Base-by-base conservation (phyloP, 1,140 invertebrate species). In the Sycophila sp. region DNA sequence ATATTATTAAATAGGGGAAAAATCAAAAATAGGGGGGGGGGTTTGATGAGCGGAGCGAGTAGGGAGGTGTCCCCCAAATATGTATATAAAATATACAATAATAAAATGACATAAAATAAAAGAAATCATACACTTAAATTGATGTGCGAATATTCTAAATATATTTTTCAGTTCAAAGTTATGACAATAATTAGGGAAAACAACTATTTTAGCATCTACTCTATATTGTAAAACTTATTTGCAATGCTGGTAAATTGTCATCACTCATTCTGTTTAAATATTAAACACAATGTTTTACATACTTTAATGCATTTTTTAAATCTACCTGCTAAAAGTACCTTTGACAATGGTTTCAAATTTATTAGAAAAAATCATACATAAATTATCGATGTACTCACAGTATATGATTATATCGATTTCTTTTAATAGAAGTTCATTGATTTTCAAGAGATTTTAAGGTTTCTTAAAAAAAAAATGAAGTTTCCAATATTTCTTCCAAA, bases 241-340 rank as follows among this genome's bases (percentile, higher is more conserved):
- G 58, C 36, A 62, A 40, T 53, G 19, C 8, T 60, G 42, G 59
- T 63, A 55, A 63, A 63, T 62, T 55, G 32, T 69, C 51, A 49
- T 69, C 42, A 62, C 15, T 69, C 56, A 30, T 59, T 59, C 55
- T 47, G 22, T 22, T 69, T 69, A 62, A 69, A 49, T 11, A 34
- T 69, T 63, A 63, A 63, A 69, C 67, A 32, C 68, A 63, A 63
- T 45, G 26, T 62, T 55, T 47, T 40, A 55, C 36, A 30, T 56
- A 45, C 17, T 11, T 75, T 47, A 78, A 71, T 74, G 64, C 64
- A 66, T 68, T 66, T 74, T 53, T 62, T 65, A 67, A 15, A 73
- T 71, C 69, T 76, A 73, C 51, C 11, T 65, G 17, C 36, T 76
- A 73, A 66, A 71, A 69, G 59, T 76, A 75, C 65, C 64, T 76